Base-by-base conservation (phyloP, 2,888 invertebrate genomes). In the Oxytorus armatus region DNA sequence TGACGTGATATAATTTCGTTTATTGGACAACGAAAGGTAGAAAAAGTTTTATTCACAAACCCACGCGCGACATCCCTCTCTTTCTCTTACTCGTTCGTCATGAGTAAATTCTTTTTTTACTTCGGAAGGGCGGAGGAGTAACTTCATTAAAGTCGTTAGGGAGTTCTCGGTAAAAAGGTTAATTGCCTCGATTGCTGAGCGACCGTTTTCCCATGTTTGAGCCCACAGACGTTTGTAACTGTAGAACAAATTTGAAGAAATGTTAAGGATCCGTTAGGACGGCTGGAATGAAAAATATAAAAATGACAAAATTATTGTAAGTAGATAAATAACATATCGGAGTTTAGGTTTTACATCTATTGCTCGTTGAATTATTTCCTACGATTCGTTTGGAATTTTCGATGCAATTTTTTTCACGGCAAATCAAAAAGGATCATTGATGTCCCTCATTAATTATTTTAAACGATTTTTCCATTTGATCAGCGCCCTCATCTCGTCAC, bases 131-230 rank as follows among this genome's bases (percentile, higher is more conserved):
- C 25, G 8, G 55, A 51, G 51, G 42, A 75, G 53, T 73, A 65
- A 36, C 78, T 69, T 78, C 63, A 65, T 81, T 81, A 79, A 75
- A 66, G 66, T 81, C 75, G 72, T 81, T 76, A 16, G 39, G 21
- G 42, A 53, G 39, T 53, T 55, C 66, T 80, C 77, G 44, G 73
- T 77, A 81, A 81, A 39, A 36, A 73, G 78, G 74, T 78, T 77
- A 77, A 80, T 72, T 39, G 75, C n/a, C n/a, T 59, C 65, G 65
- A 59, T 79, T 39, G 51, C n/a, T n/a, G 18, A 73, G 51, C 59
- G 23, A 36, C 59, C 44, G n/a, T 55, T 21, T 63, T n/a, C 10
- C 44, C 16, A 63, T 42, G 16, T 63, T 14, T 16, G n/a, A 63
- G 14, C 44, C 44, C 29, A 7, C 44, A 16, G 44, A 44, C n/a